phyloP scores from a whole-genome alignment of 2,113 vertebrate genomes.

The Psephotus haematonotus region DNA sequence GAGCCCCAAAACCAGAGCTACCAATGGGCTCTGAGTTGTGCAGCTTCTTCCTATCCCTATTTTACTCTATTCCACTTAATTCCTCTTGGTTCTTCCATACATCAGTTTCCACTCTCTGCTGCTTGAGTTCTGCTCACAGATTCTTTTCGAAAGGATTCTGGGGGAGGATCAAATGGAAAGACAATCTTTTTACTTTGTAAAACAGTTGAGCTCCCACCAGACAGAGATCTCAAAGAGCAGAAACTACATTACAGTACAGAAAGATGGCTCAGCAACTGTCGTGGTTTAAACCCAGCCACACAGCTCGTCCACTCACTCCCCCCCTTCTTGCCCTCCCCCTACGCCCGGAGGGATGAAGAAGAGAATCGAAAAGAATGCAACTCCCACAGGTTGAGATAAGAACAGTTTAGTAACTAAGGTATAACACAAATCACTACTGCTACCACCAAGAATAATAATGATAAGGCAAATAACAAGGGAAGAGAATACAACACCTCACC shows the following conservation, averaged over 20 bases:
- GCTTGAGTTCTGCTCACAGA: neutral
- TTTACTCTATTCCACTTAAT: neutral
- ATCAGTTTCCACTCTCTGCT: neutral
- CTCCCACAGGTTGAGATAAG: too few relatives aligned
- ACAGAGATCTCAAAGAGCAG: neutral
- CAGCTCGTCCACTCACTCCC: too few relatives aligned
- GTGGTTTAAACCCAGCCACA: too few relatives aligned
- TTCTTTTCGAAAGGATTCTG: neutral
- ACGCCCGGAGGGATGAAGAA: too few relatives aligned
- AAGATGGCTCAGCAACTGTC: neutral
- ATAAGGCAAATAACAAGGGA: too few relatives aligned
- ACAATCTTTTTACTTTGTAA: neutral
- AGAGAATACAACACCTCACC: too few relatives aligned
- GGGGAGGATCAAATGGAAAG: neutral
- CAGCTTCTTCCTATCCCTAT: neutral
- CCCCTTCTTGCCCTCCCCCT: too few relatives aligned
- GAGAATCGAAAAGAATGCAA: too few relatives aligned
- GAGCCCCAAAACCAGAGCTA: neutral
- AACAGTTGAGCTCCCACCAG: neutral
- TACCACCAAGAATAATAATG: too few relatives aligned
- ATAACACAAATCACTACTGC: too few relatives aligned
- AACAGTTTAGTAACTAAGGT: too few relatives aligned
- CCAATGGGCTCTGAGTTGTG: fast-evolving
- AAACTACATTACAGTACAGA: neutral
- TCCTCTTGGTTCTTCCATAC: neutral